phyloP scores from a whole-genome alignment of 2,113 vertebrate genomes.

The Taxidea taxus region DNA sequence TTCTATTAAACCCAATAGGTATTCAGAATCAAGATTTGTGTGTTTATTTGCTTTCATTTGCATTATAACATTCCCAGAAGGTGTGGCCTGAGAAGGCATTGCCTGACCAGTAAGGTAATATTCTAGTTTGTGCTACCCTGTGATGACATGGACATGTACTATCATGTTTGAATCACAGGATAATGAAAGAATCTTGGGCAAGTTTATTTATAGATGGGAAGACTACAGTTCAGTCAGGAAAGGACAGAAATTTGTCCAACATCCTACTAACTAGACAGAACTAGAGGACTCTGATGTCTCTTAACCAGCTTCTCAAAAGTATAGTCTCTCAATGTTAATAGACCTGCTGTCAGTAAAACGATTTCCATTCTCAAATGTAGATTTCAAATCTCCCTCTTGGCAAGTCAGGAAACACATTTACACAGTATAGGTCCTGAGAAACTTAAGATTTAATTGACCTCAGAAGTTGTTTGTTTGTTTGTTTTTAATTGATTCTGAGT shows the following conservation, averaged over 20 bases:
- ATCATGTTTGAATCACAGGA: background rate
- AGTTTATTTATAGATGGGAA: background rate
- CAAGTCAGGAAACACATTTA: background rate
- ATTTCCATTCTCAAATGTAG: slow-evolving; percentile 13
- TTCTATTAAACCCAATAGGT: background rate
- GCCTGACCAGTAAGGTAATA: background rate
- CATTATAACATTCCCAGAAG: background rate
- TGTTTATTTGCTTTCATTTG: background rate
- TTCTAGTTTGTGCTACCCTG: background rate
- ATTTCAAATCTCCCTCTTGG: background rate
- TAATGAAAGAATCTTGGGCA: background rate
- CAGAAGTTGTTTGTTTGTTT: background rate
- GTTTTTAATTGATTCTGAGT: background rate
- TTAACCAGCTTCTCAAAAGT: background rate
- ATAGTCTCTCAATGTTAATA: background rate
- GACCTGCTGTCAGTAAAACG: background rate
- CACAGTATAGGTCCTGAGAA: background rate
- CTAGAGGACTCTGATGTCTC: background rate
- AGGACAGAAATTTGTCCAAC: background rate
- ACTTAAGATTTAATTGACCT: background rate
- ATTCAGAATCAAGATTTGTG: background rate
- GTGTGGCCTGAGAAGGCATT: background rate
- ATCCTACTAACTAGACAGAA: background rate
- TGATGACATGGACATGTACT: background rate
- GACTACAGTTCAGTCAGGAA: background rate